Conservation (phyloP, 2,797 vertebrate genomes). For the Spinus pinus region DNA sequence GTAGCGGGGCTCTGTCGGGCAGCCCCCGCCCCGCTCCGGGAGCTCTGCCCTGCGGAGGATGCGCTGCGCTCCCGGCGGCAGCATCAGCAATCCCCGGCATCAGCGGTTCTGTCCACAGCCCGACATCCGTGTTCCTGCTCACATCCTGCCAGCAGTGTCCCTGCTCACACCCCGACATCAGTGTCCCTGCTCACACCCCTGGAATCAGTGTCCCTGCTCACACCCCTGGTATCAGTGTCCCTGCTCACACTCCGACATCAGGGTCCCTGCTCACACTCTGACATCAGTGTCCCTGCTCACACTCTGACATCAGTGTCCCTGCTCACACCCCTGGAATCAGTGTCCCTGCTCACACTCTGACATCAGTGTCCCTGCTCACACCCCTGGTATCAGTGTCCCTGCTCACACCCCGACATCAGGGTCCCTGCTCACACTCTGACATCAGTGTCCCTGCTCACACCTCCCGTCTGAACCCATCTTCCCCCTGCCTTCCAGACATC, state of each 20-base stretch:
- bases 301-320: slow-evolving; percentile 8
- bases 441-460: slow-evolving; percentile 65
- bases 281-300: slow-evolving; percentile 37
- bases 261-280: too few species aligned
- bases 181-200: not conserved
- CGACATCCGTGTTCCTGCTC: not conserved
- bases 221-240: slow-evolving; percentile 30
- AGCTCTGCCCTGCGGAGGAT: slow-evolving; percentile 64
- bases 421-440: slow-evolving; percentile 54
- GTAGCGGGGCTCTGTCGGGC: not conserved
- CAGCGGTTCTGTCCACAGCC: not conserved
- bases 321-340: slow-evolving; percentile 59
- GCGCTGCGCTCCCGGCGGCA: slow-evolving; percentile 47
- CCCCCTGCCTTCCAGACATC: slow-evolving; percentile 75
- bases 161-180: slow-evolving; percentile 60
- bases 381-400: not conserved
- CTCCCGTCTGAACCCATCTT: slow-evolving; percentile 77
- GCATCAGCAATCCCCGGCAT: not conserved
- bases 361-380: slow-evolving; percentile 59
- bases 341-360: slow-evolving; percentile 64
- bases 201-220: slow-evolving; percentile 48
- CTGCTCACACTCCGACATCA: not conserved
- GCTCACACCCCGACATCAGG: slow-evolving; percentile 47
- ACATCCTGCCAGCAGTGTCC: not conserved
- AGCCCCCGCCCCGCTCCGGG: not conserved